Evolutionary conservation across 2,888 invertebrate genomes (phyloP).

Genomic region (Phoronis australis): DNA sequence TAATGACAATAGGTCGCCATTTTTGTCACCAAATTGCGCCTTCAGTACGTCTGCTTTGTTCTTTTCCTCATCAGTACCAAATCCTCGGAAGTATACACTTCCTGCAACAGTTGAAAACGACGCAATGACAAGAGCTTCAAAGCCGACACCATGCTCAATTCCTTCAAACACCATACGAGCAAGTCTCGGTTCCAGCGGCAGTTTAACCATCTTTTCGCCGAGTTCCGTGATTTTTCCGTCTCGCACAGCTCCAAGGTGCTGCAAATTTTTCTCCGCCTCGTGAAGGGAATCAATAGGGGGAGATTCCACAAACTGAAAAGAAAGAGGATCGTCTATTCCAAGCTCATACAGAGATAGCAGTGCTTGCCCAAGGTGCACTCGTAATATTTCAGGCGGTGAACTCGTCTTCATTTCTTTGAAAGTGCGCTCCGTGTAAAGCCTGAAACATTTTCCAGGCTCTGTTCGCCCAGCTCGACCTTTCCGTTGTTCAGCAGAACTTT

Average conservation of each 20-base stretch:
- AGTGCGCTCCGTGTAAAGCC: constrained; percentile 42
- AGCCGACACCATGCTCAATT: constrained; percentile 21
- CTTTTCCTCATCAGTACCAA: constrained; percentile 28
- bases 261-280: constrained; percentile 29
- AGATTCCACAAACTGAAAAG: constrained; percentile 47
- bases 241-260: constrained; percentile 33
- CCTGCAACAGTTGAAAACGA: constrained; percentile 31
- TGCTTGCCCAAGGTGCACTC: constrained; percentile 37
- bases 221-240: constrained; percentile 31
- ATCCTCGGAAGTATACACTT: constrained; percentile 38
- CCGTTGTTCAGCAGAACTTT: constrained; percentile 51
- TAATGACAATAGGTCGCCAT: constrained; percentile 38
- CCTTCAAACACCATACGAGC: constrained; percentile 29
- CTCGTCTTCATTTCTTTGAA: constrained; percentile 34
- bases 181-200: constrained; percentile 42
- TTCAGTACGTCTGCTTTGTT: constrained; percentile 27
- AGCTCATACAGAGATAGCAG: constrained; percentile 42
- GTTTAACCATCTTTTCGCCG: constrained; percentile 37
- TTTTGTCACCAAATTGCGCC: constrained; percentile 29
- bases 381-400: constrained; percentile 46
- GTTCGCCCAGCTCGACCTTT: constrained; percentile 53
- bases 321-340: constrained; percentile 27
- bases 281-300: constrained; percentile 29
- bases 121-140: constrained; percentile 38
- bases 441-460: constrained; percentile 45